Base-by-base conservation (phyloP, 1,140 invertebrate genomes). In the Vanessa tameamea region DNA sequence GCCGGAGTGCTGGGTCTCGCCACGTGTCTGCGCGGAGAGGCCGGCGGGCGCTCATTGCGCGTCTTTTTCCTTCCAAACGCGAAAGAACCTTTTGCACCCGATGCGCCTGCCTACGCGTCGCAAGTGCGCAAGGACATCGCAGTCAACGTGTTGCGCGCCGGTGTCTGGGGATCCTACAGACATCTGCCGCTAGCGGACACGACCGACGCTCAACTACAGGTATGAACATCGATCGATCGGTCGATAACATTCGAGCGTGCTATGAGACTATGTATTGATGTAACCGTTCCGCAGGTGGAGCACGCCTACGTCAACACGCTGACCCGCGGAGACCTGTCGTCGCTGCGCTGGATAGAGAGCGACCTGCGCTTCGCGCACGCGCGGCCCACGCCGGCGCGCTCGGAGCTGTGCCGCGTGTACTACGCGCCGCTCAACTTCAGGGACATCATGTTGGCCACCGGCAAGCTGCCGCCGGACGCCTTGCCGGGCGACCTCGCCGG, bases 351-450 rank as follows among this genome's bases (percentile, higher is more conserved):
- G 98, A 97, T 99, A 77, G 97, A 99, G 93, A 96, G 96, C 64
- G 96, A 96, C 5, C 94, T 98, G 68, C 94, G 94, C 53, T 95
- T 94, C 81, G 94, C 95, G 69, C 80, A 84, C 72, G 90, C 89
- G 53, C 87, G 89, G 13, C 87, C 87, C 61, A 47, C 59, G 66
- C 68, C 61, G 69, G 68, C 76, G 14, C 72, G 69, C 68, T 76
- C 51, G 16, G 95, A 96, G 82, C 91, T 98, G 2, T 99, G 98
- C 90, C 94, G 93, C 74, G 98, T 99, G 11, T 97, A 98, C 86
- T 99, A 98, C 92, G 96, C 98, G 6, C 96, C 98, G 26, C 94
- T 99, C 6, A 99, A 99, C 92, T 99, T 99, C 96, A 95, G 98
- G 72, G 98, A 99, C 89, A 96, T 99, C 51, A 99, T 99, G 98